phyloP scores from a whole-genome alignment of 2,797 vertebrate species.

The Rhinophrynus dorsalis region DNA sequence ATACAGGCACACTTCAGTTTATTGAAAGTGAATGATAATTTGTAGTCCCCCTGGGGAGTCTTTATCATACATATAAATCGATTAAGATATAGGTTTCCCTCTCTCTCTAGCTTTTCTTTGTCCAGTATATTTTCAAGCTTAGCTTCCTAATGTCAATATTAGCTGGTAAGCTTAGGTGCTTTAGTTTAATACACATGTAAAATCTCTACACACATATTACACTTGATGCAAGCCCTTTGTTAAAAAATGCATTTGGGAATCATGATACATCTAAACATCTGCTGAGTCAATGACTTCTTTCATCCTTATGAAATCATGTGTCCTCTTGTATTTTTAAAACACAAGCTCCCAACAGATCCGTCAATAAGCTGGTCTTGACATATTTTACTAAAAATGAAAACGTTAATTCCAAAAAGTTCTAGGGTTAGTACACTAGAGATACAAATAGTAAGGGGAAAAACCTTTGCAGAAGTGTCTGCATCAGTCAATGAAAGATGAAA shows the following conservation, averaged over 20 bases:
- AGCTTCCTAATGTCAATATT: no score
- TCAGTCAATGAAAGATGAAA: constrained; percentile 21
- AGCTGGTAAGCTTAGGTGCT: no score
- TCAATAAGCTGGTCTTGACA: constrained; percentile 33
- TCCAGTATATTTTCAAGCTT: no score
- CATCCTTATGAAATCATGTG: constrained; percentile 3
- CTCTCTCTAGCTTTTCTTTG: no score
- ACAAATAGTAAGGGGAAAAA: constrained; percentile 2
- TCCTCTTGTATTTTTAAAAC: constrained; percentile 16
- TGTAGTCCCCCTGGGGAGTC: no score
- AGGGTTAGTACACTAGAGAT: constrained; percentile 26
- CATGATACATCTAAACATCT: constrained; percentile 16
- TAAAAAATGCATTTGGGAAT: constrained; percentile 12
- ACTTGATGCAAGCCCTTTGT: no score
- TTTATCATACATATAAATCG: no score
- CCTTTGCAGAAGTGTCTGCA: constrained; percentile 53
- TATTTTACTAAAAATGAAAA: constrained; percentile 39
- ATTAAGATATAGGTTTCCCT: no score
- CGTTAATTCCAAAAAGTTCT: constrained; percentile 33
- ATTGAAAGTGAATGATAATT: no score
- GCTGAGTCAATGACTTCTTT: constrained; percentile 11
- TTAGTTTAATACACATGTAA: no score
- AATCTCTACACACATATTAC: no score
- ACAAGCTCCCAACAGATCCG: constrained; percentile 24
- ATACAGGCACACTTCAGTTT: no score